Percentiles rank a stretch among this genome's conserved stretches.
Evolutionary conservation across 2,113 vertebrate species (phyloP).

Genomic region (Centropus unirufus): DNA sequence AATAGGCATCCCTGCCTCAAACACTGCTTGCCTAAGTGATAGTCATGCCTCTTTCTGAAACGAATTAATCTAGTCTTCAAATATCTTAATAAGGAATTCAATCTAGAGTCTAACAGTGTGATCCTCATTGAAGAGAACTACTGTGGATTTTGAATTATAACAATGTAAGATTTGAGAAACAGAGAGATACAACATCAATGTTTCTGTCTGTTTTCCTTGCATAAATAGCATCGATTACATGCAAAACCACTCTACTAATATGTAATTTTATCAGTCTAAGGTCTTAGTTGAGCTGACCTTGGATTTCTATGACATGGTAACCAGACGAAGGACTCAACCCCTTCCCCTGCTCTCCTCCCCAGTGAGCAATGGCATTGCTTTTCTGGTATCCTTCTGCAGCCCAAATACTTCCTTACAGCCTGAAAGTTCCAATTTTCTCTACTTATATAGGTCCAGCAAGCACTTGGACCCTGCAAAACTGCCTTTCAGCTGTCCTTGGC

Average conservation of each 20-base stretch:
- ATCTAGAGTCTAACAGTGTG: fast-evolving
- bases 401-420: not conserved
- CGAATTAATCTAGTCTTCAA: not conserved
- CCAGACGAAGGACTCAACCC: fast-evolving
- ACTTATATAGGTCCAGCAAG: not conserved
- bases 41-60: not conserved
- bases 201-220: not conserved
- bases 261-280: not conserved
- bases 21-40: not conserved
- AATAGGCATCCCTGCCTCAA: not conserved
- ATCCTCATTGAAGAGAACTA: not conserved
- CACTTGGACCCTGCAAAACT: not conserved
- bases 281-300: not conserved
- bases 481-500: not conserved
- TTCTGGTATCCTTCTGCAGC: not conserved
- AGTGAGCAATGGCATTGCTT: not conserved
- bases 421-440: not conserved
- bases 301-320: not conserved
- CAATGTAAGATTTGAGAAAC: not conserved
- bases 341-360: not conserved
- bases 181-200: not conserved
- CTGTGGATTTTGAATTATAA: not conserved
- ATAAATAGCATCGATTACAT: fast-evolving
- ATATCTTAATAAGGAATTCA: not conserved
- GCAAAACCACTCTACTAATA: not conserved